Conservation (phyloP, 2,797 vertebrate species). For the Tenualosa ilisha region DNA sequence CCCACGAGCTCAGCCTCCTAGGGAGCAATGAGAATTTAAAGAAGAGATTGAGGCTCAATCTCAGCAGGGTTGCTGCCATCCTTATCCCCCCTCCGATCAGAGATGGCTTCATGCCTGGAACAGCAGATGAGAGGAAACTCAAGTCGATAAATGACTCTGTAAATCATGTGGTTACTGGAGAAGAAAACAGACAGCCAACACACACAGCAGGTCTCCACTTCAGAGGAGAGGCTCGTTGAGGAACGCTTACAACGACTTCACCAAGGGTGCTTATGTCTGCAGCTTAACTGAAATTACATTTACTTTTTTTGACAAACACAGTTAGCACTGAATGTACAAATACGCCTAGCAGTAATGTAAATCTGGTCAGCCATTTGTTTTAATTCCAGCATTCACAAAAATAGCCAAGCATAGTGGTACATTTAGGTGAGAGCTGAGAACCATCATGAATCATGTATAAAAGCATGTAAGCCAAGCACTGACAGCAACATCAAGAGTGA, state of each 20-base stretch:
- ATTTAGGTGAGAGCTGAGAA: neutral
- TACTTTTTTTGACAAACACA: neutral
- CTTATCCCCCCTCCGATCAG: neutral
- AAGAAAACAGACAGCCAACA: slow-evolving; percentile 12
- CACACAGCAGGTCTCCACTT: neutral
- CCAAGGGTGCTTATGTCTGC: neutral
- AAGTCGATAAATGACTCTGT: slow-evolving; percentile 21
- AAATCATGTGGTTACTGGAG: slow-evolving; percentile 21
- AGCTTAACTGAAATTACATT: neutral
- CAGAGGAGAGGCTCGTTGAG: neutral
- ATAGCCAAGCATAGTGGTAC: neutral
- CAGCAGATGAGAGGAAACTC: neutral
- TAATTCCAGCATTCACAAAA: neutral
- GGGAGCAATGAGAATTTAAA: slow-evolving; percentile 14
- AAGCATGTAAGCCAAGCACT: neutral
- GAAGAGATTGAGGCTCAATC: neutral
- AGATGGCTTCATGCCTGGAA: slow-evolving; percentile 18
- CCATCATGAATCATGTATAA: neutral
- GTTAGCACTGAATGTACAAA: neutral
- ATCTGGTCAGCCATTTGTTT: neutral
- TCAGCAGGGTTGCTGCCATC: neutral
- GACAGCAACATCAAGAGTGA: neutral
- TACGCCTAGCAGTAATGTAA: neutral
- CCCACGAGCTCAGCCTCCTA: neutral
- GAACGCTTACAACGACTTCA: neutral